A percentile compares a stretch with the other conserved stretches of the same genome.
These are phyloP conservation scores for Bryconaethiops microstoma DNA, from an alignment of 2,797 vertebrate genomes.

Conservation along the genomic window DNA sequence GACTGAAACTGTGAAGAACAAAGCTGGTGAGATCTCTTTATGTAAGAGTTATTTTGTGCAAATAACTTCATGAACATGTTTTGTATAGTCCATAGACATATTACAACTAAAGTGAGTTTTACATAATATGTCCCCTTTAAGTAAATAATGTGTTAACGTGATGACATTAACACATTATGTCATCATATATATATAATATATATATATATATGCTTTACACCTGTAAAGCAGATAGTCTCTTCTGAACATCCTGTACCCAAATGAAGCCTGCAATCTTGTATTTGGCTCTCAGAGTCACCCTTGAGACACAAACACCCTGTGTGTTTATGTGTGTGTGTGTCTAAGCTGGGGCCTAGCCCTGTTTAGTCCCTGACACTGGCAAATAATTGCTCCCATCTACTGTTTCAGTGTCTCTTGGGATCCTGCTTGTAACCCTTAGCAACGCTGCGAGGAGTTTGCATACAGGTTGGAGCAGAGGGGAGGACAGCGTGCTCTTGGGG, in stretches of 20 bases:
- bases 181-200: too few relatives aligned
- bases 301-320: neutral
- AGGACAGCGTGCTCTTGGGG: constrained; percentile 39
- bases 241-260: neutral
- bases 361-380: constrained; percentile 15
- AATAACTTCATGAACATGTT: too few relatives aligned
- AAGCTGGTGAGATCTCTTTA: too few relatives aligned
- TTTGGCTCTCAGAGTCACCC: constrained; percentile 11
- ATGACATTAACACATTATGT: too few relatives aligned
- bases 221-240: neutral
- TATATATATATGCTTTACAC: too few relatives aligned
- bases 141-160: too few relatives aligned
- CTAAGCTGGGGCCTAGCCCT: neutral
- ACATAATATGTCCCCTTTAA: too few relatives aligned
- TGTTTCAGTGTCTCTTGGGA: constrained; percentile 37
- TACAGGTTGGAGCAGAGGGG: constrained; percentile 37
- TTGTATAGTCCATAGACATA: too few relatives aligned
- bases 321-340: neutral
- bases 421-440: constrained; percentile 45
- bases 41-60: too few relatives aligned
- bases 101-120: too few relatives aligned
- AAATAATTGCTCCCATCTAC: constrained; percentile 41
- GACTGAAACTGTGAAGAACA: too few relatives aligned
- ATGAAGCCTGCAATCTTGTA: constrained; percentile 14
- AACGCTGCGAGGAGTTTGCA: constrained; percentile 33